Conservation (phyloP, 2,113 vertebrate genomes). For the Pomatorhinus ruficollis region DNA sequence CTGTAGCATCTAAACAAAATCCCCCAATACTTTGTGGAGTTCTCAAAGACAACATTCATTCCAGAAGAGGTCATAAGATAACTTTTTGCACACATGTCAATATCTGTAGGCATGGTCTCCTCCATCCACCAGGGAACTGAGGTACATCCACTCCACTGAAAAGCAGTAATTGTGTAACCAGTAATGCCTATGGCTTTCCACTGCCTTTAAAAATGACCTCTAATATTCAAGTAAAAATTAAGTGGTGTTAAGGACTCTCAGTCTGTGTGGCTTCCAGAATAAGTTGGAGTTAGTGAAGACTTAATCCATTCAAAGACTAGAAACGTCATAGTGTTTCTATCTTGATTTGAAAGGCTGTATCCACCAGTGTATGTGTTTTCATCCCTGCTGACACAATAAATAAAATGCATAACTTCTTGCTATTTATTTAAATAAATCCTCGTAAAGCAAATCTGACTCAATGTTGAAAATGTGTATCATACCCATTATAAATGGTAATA, state of each 20-base stretch:
- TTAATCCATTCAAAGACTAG: not conserved
- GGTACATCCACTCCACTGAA: not conserved
- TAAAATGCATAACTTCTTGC: not conserved
- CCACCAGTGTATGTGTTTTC: not conserved
- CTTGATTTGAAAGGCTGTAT: not conserved
- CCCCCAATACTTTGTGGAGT: not conserved
- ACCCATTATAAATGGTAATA: not conserved
- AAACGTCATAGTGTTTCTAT: not conserved
- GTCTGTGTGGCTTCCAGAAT: not conserved
- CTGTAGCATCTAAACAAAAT: not conserved
- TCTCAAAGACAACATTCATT: not conserved
- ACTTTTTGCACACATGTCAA: not conserved
- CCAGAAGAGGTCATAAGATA: not conserved
- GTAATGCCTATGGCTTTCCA: not conserved
- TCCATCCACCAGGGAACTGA: not conserved
- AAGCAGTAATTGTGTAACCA: not conserved
- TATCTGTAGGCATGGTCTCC: not conserved
- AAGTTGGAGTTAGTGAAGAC: not conserved
- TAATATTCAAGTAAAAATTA: not conserved
- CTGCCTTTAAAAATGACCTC: not conserved
- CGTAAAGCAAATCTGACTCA: not conserved
- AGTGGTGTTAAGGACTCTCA: not conserved
- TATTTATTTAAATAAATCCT: not conserved
- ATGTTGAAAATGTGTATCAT: not conserved
- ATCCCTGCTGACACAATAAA: not conserved